These are phyloP conservation scores for Mactromeris polynyma DNA, from an alignment of 2,888 invertebrate genomes.

Conservation along the genomic window DNA sequence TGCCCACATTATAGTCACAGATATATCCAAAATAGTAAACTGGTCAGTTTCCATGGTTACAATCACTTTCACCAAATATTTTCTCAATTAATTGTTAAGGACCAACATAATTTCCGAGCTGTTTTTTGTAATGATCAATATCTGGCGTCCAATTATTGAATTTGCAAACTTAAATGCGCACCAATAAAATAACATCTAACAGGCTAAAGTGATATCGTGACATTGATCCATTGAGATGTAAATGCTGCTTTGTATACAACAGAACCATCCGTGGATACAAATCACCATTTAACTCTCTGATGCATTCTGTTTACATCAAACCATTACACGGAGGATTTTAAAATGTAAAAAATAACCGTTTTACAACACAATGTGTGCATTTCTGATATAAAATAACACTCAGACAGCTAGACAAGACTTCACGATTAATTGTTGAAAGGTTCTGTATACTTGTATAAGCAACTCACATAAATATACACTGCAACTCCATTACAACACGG, in stretches of 20 bases:
- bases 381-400: background rate
- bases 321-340: background rate
- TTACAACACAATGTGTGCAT: background rate
- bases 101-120: background rate
- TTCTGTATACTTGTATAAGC: no score
- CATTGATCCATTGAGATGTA: background rate
- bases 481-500: no score
- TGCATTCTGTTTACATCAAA: background rate
- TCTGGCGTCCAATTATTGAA: background rate
- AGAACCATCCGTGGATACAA: background rate
- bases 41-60: no score
- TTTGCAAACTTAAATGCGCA: background rate
- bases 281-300: background rate
- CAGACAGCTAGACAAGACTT: background rate
- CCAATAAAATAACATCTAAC: conserved; percentile 1
- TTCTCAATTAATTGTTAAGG: no score
- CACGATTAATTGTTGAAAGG: no score
- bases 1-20: no score
- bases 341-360: conserved; percentile 3
- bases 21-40: no score
- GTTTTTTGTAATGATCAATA: background rate
- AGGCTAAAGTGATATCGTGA: background rate
- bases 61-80: no score
- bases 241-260: background rate
- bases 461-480: no score